Evolutionary conservation across 2,113 vertebrate species (phyloP), one percentile per base, ranked within the genome.

Genomic region (Furnarius figulus): DNA sequence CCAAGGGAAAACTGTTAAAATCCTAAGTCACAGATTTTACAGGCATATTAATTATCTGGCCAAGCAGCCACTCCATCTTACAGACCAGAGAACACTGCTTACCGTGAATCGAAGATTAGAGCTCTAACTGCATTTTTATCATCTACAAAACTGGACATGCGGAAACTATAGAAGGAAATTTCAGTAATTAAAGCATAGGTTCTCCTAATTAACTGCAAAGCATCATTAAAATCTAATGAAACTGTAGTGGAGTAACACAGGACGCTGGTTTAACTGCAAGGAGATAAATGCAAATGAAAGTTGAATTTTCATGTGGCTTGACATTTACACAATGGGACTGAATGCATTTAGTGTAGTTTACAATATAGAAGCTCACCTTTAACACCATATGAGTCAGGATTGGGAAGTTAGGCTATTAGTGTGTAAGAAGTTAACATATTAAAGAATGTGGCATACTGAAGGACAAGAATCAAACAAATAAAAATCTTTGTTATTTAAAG

Each of bases 201-300:
- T 97, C 88, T 95, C 83, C 95, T 97, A 96, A 98, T 97, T 97
- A 96, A 91, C 84, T 95, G 68, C 35, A 95, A 93, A 92, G 84
- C 75, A 89, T 89, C 89, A 89, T 96, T 97, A 97, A 96, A 97
- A 96, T 95, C 85, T 84, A 95, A 95, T 90, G 80, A 94, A 95
- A 90, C 72, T 52, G 20, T 23, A 85, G 70, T 39, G 61, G 49
- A 95, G 94, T 72, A 78, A 93, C 55, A 90, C 28, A 93, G 44
- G 72, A 52, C 67, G 95, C 94, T 80, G 73, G 89, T 70, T 93
- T 84, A 96, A 91, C 9, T 76, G 74, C 92, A 76, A 94, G 77
- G 40, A 89, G 55, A 97, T 68, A 76, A 93, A 96, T 84, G 73
- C 77, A 91, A 96, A 95, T 8, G 59, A 78, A 91, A 88, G 47